Base-by-base conservation (phyloP, 2,113 vertebrate genomes). In the Lota lota region DNA sequence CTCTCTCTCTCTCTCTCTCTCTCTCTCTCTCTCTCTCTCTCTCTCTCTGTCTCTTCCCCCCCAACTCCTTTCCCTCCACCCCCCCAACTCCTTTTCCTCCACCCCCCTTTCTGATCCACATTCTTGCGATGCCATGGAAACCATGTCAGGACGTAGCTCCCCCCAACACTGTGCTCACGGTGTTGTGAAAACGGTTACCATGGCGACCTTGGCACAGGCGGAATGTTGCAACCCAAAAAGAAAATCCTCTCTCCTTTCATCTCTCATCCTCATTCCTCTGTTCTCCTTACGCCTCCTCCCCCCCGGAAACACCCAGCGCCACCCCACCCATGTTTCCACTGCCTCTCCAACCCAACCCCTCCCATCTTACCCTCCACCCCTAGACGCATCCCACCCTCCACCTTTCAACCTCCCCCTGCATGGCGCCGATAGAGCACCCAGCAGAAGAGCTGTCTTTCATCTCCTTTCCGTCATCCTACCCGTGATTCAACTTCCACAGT, bases 131-230 rank as follows among this genome's bases (percentile, higher is more conserved):
- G 76, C 71, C 85, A 85, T 84, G 74, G 57, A 88, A 90, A 87
- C 89, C 85, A 88, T 92, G 89, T 92, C 89, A 90, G 83, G 91
- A 85, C 74, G 63, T 85, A 79, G 28, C 77, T 33, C 53, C 53
- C 40, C 40, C 78, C 51, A 2, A 50, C 59, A 2, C 40, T 47
- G 77, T 57, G 61, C 67, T 61, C 63, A 69, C 62, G 22, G 73
- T 83, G 89, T 90, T 90, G 88, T 87, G 88, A 83, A 87, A 84
- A 66, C 1, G 56, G 89, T 92, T 90, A 65, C 88, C 83, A 73
- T 89, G 86, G 90, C 74, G 88, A 92, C 86, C 63, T 12, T 61
- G 51, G 77, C 75, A 79, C 79, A 62, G 72, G 80, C 60, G 81
- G 87, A 88, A 88, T 90, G 79, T 80, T 24, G 70, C 20, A 20